Conservation (phyloP, 53 echinoderm and acorn worm genomes). For the Holothuria leucospilota region DNA sequence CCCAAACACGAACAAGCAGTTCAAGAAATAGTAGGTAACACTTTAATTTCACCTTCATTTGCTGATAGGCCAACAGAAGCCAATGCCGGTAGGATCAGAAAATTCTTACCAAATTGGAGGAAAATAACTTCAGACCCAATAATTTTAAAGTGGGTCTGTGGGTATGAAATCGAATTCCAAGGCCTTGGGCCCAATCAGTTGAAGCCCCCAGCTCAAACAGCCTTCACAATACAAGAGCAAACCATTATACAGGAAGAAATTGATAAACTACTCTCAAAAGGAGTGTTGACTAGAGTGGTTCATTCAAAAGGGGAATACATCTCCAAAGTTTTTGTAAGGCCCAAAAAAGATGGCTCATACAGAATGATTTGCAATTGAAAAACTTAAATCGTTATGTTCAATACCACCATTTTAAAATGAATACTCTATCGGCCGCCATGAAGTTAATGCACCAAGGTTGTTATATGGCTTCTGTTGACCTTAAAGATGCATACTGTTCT, state of each 20-base stretch:
- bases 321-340: no score
- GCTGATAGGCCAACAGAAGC: neutral
- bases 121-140: constrained; percentile 47
- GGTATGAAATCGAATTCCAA: constrained; percentile 51
- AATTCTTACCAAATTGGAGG: constrained; percentile 16
- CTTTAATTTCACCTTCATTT: no score
- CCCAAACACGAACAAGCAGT: no score
- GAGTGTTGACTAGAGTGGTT: no score
- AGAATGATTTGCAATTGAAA: no score
- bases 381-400: no score
- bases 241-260: neutral
- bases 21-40: no score
- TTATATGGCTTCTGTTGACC: constrained; percentile 61
- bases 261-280: no score
- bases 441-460: constrained; percentile 50
- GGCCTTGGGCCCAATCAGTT: neutral
- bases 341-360: no score
- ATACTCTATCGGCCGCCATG: constrained; percentile 47
- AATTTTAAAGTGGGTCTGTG: constrained; percentile 19
- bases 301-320: no score
- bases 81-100: neutral
- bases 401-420: constrained; percentile 63
- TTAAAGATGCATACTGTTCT: constrained; percentile 68
- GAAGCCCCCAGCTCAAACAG: neutral
- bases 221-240: neutral